Percentiles rank a stretch among this genome's conserved stretches.
These are phyloP conservation scores for Aphrophora alni DNA, from an alignment of 2,888 invertebrate species.

Conservation along the genomic window DNA sequence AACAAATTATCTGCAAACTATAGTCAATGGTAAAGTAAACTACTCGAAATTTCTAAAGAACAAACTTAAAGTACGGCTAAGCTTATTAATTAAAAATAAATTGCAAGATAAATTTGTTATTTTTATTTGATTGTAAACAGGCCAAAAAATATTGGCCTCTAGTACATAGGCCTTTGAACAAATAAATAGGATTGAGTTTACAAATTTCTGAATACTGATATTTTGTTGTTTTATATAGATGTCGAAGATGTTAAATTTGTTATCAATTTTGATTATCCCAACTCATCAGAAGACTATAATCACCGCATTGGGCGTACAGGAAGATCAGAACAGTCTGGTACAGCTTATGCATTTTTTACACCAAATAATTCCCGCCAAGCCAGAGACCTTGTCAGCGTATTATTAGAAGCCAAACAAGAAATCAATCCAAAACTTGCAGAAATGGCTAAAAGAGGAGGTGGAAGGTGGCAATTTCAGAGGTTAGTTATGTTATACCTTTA, in stretches of 20 bases:
- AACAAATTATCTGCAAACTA: neutral
- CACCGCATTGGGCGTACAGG: slow-evolving; percentile 76
- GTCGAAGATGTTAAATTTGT: slow-evolving; percentile 77
- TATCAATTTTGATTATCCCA: slow-evolving; percentile 78
- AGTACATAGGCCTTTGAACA: neutral
- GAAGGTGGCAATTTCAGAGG: slow-evolving; percentile 29
- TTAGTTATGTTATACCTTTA: no score
- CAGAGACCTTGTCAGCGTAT: slow-evolving; percentile 68
- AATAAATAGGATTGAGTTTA: neutral
- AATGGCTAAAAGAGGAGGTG: slow-evolving; percentile 56
- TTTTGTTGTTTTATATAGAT: slow-evolving; percentile 60
- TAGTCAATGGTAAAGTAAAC: neutral
- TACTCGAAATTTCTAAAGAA: neutral
- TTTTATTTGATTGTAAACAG: neutral
- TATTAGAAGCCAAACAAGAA: slow-evolving; percentile 71
- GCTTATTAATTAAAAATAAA: no score
- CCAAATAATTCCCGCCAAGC: slow-evolving; percentile 68
- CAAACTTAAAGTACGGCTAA: no score
- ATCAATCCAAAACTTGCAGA: slow-evolving; percentile 67
- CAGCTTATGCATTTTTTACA: slow-evolving; percentile 76
- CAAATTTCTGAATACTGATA: neutral
- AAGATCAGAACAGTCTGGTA: slow-evolving; percentile 68
- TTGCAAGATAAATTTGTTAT: slow-evolving; percentile 9
- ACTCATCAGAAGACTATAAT: slow-evolving; percentile 74
- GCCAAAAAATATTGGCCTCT: neutral